Evolutionary conservation across 2,888 invertebrate species (phyloP), one percentile per base, ranked within the genome.

Genomic region (Thysanoteuthis rhombus): DNA sequence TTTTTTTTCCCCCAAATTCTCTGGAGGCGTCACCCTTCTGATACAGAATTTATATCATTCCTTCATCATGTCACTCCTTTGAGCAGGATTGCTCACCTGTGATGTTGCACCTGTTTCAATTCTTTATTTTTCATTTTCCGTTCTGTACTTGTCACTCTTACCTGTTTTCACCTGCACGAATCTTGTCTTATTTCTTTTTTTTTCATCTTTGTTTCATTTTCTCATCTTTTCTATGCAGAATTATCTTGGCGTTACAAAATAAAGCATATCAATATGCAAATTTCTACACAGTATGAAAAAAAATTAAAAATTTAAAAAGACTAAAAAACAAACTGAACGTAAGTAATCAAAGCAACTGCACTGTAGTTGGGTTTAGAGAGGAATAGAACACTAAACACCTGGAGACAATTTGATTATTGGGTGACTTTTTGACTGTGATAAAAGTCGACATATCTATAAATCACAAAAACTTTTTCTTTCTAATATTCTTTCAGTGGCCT

Each of bases 221-320:
- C 45, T 92, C 45, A 8, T 90, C 90, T 42, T 40, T 90, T 90
- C 92, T 42, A 92, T 42, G 10, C 42, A 92, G 92, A 92, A 92
- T 92, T 40, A n/a, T 92, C 32, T 92, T 28, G 42, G n/a, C n/a
- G 10, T n/a, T 75, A n/a, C 75, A 75, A 75, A 75, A 75, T 19
- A 75, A 12, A 36, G n/a, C n/a, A n/a, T 75, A 75, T 75, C n/a
- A 75, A 75, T 19, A 75, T 32, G 32, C 75, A 75, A 75, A n/a
- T 16, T 75, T 75, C 16, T 0, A n/a, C n/a, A 75, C 12, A 36
- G 10, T 16, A 75, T 10, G n/a, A n/a, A 75, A 75, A 75, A 75
- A 75, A 75, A n/a, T 0, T n/a, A 75, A 36, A n/a, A 36, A 75
- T 32, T 36, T 12, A 75, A 75, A 75, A 3, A 75, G 36, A 75